A percentile compares a stretch with the other conserved stretches of the same genome.
Evolutionary conservation across 2,113 vertebrate species (phyloP).

Genomic region (Etheostoma cragini): DNA sequence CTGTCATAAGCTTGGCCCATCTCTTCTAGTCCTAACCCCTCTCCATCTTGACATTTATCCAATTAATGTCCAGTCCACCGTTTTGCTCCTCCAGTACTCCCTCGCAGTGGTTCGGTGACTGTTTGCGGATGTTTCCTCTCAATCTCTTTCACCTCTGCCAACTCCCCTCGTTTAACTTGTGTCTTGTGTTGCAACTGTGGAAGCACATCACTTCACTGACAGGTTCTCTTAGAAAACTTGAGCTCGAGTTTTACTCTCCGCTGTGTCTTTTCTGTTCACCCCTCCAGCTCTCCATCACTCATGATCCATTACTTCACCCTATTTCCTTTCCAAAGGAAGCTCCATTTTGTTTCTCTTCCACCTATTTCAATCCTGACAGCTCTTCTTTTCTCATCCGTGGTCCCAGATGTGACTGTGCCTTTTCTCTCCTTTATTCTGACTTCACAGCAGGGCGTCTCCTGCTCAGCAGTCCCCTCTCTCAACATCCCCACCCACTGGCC

Average conservation of each 20-base stretch:
- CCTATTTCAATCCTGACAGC: conserved; percentile 16
- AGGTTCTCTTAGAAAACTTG: conserved; percentile 18
- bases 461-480: conserved; percentile 47
- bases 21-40: neutral
- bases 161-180: conserved; percentile 21
- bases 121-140: conserved; percentile 1
- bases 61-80: neutral
- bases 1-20: neutral
- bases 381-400: conserved; percentile 8
- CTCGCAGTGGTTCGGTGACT: neutral
- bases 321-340: neutral
- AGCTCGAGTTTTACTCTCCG: neutral
- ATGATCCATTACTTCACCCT: neutral
- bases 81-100: neutral
- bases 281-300: conserved; percentile 7
- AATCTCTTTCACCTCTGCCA: conserved; percentile 12
- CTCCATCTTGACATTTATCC: conserved; percentile 6
- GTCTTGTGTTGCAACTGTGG: neutral
- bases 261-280: neutral
- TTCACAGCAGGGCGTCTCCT: conserved; percentile 32
- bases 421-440: neutral
- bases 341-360: conserved; percentile 5
- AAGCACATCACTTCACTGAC: conserved; percentile 16
- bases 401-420: conserved; percentile 15
- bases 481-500: conserved; percentile 59